Percentiles rank a stretch among this genome's conserved stretches.
These are phyloP conservation scores for Drymonia ruficornis DNA, from an alignment of 2,888 invertebrate species.

Conservation along the genomic window DNA sequence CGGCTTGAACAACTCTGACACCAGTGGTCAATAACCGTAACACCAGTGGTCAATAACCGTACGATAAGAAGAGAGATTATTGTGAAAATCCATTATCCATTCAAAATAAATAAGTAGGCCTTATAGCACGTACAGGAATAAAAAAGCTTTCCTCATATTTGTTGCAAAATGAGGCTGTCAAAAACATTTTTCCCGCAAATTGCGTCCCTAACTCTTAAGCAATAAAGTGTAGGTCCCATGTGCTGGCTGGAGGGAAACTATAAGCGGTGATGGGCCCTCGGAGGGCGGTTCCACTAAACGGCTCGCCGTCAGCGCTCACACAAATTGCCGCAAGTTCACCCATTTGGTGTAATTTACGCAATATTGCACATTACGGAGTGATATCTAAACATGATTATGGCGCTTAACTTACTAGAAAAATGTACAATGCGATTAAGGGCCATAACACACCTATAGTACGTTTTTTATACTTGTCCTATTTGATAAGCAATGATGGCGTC, in stretches of 20 bases:
- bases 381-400: neutral
- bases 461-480: too few relatives aligned
- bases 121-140: too few relatives aligned
- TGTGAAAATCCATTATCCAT: too few relatives aligned
- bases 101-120: too few relatives aligned
- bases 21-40: too few relatives aligned
- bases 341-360: neutral
- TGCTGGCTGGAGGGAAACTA: neutral
- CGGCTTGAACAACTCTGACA: too few relatives aligned
- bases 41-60: too few relatives aligned
- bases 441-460: too few relatives aligned
- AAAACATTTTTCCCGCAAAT: neutral
- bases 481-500: too few relatives aligned
- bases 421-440: too few relatives aligned
- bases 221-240: neutral
- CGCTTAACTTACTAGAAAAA: neutral
- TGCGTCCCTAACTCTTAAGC: neutral
- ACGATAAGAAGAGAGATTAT: too few relatives aligned
- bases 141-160: too few relatives aligned
- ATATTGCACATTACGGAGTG: neutral
- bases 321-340: conserved; percentile 4
- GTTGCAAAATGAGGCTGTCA: neutral
- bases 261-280: neutral
- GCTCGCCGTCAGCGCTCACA: neutral
- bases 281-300: conserved; percentile 1